A percentile compares a stretch with the other conserved stretches of the same genome.
phyloP scores from a whole-genome alignment of 2,113 vertebrate genomes.

The Deroptyus accipitrinus region DNA sequence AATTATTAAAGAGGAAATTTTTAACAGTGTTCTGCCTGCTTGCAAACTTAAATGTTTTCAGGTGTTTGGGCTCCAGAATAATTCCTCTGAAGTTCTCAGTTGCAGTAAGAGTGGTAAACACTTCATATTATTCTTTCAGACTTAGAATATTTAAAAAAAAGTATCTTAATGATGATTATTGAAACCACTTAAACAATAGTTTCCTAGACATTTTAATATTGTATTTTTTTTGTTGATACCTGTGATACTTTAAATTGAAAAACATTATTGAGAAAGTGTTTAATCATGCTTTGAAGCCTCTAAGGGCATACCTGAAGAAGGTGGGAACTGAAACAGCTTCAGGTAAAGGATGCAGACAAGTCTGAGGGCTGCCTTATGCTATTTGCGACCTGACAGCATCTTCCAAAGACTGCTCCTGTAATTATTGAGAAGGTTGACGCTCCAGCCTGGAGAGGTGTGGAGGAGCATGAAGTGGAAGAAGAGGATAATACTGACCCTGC shows the following conservation, averaged over 20 bases:
- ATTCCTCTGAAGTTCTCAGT: not conserved
- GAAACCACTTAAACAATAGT: not conserved
- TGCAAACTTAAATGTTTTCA: not conserved
- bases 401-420: not conserved
- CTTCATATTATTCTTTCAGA: not conserved
- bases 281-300: not conserved
- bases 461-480: not conserved
- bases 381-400: not conserved
- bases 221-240: fast-evolving
- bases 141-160: not conserved
- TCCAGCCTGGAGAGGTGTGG: not conserved
- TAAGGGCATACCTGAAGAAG: not conserved
- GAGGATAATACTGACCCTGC: not conserved
- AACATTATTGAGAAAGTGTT: not conserved
- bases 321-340: not conserved
- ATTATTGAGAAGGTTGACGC: not conserved
- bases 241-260: not conserved
- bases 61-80: not conserved
- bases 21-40: not conserved
- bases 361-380: not conserved
- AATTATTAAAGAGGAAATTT: not conserved
- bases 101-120: not conserved
- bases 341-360: not conserved
- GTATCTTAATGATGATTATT: not conserved
- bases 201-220: not conserved